Evolutionary conservation across 2,797 vertebrate species (phyloP), one percentile per base, ranked within the genome.

Genomic region (Rhabdophis nuchalis): DNA sequence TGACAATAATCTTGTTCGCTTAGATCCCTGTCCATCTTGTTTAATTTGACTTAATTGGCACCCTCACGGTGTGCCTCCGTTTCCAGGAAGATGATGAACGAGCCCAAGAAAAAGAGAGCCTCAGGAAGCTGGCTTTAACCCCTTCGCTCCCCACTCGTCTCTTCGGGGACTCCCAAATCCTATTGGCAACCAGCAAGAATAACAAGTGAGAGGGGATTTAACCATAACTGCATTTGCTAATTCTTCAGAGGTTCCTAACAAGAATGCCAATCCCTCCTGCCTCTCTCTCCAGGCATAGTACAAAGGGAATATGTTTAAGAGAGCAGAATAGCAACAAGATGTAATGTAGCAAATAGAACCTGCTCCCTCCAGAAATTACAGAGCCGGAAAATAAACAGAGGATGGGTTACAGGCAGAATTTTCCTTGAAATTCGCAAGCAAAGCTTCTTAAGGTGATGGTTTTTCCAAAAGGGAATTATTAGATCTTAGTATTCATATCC

Each of bases 151-250:
- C 94, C 96, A 93, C 46, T 41, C 0, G 1, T 8, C 23, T 87
- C 92, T 93, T 95, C 87, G 86, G 95, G 58, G 93, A 96, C 72
- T 96, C 85, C 53, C 88, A 95, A 93, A 95, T 96, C 93, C 88
- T 96, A 93, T 91, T 95, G 95, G 93, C 92, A 95, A 91, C 58
- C 46, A 57, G 77, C 93, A 50, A 92, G 94, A 96, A 95, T 95
- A 96, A 93, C 92, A 96, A 96, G 58, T 91, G 94, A 91, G 60
- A 94, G 10, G 77, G n/a, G 93, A 97, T 97, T 61, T 97, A 96
- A 61, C 88, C 93, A 50, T 68, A 89, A 95, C 87, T 94, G 87
- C 92, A 93, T 87, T 96, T 94, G 90, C 90, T 89, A 1, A 32
- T 93, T 93, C 96, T 96, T 96, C 93, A 89, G 93, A 94, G 93